Evolutionary conservation across 2,113 vertebrate genomes (phyloP).

Genomic region (Podarcis muralis): DNA sequence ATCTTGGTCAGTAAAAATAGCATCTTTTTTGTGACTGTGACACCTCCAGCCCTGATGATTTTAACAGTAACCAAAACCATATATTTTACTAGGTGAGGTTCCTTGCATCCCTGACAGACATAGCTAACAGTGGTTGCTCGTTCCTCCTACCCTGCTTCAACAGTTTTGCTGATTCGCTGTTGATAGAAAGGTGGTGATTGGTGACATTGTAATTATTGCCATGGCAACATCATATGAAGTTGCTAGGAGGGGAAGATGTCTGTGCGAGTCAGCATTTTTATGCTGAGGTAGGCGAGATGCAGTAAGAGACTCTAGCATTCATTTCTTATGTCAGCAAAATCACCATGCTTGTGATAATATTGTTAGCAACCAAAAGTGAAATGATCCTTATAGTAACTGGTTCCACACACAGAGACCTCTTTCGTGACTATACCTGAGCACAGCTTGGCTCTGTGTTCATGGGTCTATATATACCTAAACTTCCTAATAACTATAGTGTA

Average conservation of each 20-base stretch:
- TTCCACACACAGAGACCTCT: not conserved
- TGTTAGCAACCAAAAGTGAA: slow-evolving; percentile 2
- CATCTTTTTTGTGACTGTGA: slow-evolving; percentile 1
- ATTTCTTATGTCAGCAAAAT: slow-evolving; percentile 46
- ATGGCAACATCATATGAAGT: slow-evolving; percentile 57
- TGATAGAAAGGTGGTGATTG: slow-evolving; percentile 42
- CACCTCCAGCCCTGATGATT: not conserved
- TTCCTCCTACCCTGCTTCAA: not conserved
- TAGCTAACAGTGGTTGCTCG: not conserved
- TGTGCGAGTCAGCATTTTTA: not conserved
- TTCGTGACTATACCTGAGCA: not conserved
- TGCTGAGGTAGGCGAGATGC: not conserved
- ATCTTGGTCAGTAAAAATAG: not conserved
- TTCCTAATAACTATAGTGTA: not conserved
- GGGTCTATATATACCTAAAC: not conserved
- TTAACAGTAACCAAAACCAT: slow-evolving; percentile 28
- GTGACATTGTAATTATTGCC: slow-evolving; percentile 58
- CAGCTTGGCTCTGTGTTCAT: not conserved
- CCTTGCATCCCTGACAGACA: slow-evolving; percentile 17
- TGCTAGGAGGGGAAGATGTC: slow-evolving; percentile 33
- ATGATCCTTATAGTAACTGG: not conserved
- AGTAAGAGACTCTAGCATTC: fast-evolving
- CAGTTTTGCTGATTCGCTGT: slow-evolving; percentile 44
- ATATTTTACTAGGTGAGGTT: slow-evolving; percentile 25
- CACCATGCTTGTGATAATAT: not conserved